Base-by-base conservation (phyloP, 2,113 vertebrate genomes). In the Stegastes partitus region DNA sequence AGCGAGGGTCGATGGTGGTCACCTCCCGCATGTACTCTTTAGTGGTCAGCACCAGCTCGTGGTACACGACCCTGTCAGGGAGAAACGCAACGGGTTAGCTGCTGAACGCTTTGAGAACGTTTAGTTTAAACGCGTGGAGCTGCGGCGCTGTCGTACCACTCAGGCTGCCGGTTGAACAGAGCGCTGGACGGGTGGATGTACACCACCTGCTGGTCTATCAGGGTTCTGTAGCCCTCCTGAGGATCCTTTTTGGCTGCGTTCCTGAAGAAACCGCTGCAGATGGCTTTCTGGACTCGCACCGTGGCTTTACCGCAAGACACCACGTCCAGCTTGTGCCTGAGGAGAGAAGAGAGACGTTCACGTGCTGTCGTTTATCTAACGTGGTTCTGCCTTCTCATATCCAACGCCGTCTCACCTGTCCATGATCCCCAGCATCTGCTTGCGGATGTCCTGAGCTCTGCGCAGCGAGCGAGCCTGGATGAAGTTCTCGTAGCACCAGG, bases 341-440 rank as follows among this genome's bases (percentile, higher is more conserved):
- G 10, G 64, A 77, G n/a, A 50, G 61, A 31, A 56, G 2, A 11
- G 44, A 6, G 18, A 54, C 11, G 6, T 45, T 61, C 0, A 34
- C 26, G 26, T 28, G 2, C 3, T 28, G 26, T 28, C 5, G 31
- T 34, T 34, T 5, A 9, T 5, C 4, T 4, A 11, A 39, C 18
- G 21, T 54, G 11, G 0, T 34, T 37, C 4, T n/a, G 3, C 3
- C 0, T 22, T 5, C n/a, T 19, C 16, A 5, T 15, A 53, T 47
- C 8, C 12, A 0, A 23, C 3, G 16, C 14, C 54, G 0, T 15
- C 0, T 0, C 72, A 98, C 97, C 98, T 94, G 93, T 99, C 98
- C 98, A 99, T 99, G 81, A 99, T 99, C 18, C 98, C 98, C 91
- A 99, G 66, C 98, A 99, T 99, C 92, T 99, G 98, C 75, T 99